Percentiles rank a stretch among this genome's conserved stretches.
phyloP scores from a whole-genome alignment of 2,113 vertebrate species.

The Mixornis gularis region DNA sequence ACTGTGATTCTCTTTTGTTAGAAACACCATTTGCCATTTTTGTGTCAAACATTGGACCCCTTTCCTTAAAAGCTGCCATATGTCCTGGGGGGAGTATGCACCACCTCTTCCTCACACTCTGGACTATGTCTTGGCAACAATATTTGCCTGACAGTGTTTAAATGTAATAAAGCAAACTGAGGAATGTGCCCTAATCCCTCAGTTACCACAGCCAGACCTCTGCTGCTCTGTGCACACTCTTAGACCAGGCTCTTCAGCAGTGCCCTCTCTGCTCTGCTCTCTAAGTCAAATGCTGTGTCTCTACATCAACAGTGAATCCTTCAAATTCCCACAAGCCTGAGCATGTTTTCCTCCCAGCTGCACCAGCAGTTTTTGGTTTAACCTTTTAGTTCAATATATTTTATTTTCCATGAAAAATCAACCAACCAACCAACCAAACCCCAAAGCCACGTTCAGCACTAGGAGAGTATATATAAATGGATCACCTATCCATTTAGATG shows the following conservation, averaged over 20 bases:
- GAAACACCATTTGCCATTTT: neutral
- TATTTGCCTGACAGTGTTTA: neutral
- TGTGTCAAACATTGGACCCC: neutral
- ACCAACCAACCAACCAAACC: neutral
- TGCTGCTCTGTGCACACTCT: neutral
- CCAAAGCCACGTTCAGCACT: neutral
- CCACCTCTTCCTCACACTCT: neutral
- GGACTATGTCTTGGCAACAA: neutral
- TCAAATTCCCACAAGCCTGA: neutral
- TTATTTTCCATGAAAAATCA: neutral
- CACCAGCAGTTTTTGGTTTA: neutral
- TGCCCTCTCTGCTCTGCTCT: neutral
- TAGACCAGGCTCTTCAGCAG: neutral
- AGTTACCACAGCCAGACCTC: neutral
- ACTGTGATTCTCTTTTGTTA: neutral
- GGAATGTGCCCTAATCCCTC: neutral
- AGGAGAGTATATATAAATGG: neutral
- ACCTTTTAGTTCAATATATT: neutral
- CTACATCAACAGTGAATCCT: neutral
- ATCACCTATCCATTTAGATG: neutral
- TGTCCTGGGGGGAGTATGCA: fast-evolving
- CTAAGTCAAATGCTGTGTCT: neutral
- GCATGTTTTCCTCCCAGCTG: neutral
- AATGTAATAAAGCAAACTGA: neutral
- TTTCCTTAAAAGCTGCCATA: neutral